Evolutionary conservation across 1,140 invertebrate genomes (phyloP), one percentile per base, ranked within the genome.

Genomic region (Pogonomyrmex barbatus): DNA sequence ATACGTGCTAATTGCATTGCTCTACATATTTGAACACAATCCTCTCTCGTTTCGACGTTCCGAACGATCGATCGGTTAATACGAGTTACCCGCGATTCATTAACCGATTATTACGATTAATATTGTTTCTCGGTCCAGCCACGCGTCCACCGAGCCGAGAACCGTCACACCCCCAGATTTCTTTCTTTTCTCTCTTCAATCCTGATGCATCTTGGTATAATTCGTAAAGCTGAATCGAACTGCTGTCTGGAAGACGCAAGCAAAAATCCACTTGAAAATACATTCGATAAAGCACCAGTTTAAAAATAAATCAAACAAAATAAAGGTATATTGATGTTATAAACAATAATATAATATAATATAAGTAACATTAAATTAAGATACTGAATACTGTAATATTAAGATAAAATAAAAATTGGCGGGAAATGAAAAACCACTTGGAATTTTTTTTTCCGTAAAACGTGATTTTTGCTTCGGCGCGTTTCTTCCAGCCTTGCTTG

Each of bases 91-190:
- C 91, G 89, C 91, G 88, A 88, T 71, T 92, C 85, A 58, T 88
- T 91, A 89, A 77, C 87, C 78, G 79, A 83, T 81, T 70, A 89
- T 91, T 84, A 87, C 85, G 84, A 87, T 89, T 93, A 94, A 94
- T 95, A 95, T 95, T 95, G 94, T 95, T 95, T 95, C 94, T 95
- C 94, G 94, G 94, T 95, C 94, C 94, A 95, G 95, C 94, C 95
- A 95, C 95, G 90, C 95, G 93, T 94, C 93, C 93, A 90, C 87
- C 42, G 79, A 92, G 91, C 91, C 94, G 87, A 91, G 91, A 71
- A 91, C 82, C 88, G 87, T 54, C 52, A 62, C 65, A 68, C 60
- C 65, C 79, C 67, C 88, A 42, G 62, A 87, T 75, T 79, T 45
- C 17, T 60, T 56, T 36, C 47, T n/a, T n/a, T 24, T 52, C 17